Evolutionary conservation across 2,888 invertebrate genomes (phyloP).

Genomic region (Stomorhina lunata): DNA sequence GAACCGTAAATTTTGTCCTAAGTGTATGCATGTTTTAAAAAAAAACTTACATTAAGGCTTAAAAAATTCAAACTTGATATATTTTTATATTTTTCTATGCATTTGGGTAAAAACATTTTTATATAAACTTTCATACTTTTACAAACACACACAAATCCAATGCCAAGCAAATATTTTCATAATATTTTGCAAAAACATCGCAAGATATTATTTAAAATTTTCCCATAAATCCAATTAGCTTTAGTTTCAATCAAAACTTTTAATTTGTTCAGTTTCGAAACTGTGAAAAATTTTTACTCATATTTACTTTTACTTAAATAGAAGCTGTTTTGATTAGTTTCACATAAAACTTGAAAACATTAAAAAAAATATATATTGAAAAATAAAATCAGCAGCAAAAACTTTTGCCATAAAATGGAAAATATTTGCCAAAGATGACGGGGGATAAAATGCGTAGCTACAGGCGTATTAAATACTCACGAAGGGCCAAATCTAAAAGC

Average conservation of each 20-base stretch:
- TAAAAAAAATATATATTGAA: neutral
- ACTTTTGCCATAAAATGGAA: neutral
- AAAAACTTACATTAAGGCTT: no score
- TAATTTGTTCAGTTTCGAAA: neutral
- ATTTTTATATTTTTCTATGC: no score
- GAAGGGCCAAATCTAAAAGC: no score
- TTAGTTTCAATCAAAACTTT: constrained; percentile 27
- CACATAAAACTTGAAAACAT: no score
- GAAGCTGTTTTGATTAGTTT: neutral
- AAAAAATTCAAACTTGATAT: no score
- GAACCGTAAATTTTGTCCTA: no score
- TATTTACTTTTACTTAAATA: neutral
- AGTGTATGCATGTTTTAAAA: no score
- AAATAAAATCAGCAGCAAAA: neutral
- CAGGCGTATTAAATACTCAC: neutral
- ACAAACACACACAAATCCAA: neutral
- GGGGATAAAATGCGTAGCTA: neutral
- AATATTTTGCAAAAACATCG: neutral
- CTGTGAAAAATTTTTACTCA: neutral
- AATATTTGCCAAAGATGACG: neutral
- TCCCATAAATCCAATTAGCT: constrained; percentile 8
- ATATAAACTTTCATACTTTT: neutral
- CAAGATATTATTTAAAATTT: neutral
- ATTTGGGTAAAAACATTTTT: no score
- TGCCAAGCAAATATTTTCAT: neutral